Conservation (phyloP, 2,113 vertebrate genomes). For the Meles meles region DNA sequence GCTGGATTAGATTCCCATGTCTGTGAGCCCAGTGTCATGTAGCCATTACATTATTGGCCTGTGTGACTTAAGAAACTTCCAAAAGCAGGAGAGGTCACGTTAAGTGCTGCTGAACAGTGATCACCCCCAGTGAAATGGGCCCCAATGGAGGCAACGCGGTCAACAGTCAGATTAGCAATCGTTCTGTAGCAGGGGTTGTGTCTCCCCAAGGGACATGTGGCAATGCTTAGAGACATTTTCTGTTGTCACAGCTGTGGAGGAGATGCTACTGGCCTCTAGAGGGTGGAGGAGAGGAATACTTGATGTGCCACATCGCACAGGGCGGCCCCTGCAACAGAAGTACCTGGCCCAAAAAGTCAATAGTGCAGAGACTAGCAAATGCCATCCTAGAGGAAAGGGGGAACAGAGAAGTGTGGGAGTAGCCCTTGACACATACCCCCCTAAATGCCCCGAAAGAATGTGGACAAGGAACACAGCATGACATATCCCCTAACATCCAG, state of each 20-base stretch:
- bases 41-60: too few relatives aligned
- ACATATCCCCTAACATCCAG: not conserved
- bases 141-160: not conserved
- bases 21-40: not conserved
- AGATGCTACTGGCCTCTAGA: not conserved
- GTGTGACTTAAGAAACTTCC: not conserved
- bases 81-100: not conserved
- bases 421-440: fast-evolving
- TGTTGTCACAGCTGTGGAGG: not conserved
- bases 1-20: not conserved
- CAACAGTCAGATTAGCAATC: not conserved
- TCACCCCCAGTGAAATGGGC: not conserved
- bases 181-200: not conserved
- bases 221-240: not conserved
- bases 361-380: not conserved
- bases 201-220: not conserved
- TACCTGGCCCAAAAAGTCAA: not conserved
- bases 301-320: not conserved
- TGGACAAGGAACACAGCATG: fast-evolving
- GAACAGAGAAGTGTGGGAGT: not conserved
- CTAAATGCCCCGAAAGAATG: not conserved
- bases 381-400: not conserved
- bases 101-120: not conserved
- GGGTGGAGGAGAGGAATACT: not conserved
- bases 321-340: not conserved